These are phyloP conservation scores for Colletes collaris DNA, from an alignment of 2,888 invertebrate species.

Conservation along the genomic window DNA sequence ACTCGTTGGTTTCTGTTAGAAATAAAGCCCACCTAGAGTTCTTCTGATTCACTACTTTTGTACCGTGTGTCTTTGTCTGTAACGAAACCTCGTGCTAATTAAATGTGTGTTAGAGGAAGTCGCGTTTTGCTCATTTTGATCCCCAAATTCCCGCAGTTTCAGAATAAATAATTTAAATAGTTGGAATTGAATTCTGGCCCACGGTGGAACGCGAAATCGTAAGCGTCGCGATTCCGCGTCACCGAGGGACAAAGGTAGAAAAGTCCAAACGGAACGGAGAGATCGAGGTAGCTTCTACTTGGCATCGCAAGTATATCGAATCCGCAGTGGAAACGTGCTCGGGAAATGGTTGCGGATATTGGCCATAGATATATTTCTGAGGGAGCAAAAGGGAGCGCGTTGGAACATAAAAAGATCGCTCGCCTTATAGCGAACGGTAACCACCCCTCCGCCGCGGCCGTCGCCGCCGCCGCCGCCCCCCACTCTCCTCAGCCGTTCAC, in stretches of 20 bases:
- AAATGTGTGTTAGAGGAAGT: too few relatives aligned
- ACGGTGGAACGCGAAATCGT: too few relatives aligned
- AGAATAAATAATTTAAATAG: too few relatives aligned
- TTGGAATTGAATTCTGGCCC: too few relatives aligned
- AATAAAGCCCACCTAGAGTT: too few relatives aligned
- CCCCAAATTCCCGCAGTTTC: too few relatives aligned
- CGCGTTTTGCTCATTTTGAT: too few relatives aligned
- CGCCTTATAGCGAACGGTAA: slow-evolving; percentile 74
- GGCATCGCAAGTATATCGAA: slow-evolving; percentile 67
- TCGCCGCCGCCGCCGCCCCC: slow-evolving; percentile 23
- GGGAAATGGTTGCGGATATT: slow-evolving; percentile 79
- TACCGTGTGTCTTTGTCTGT: too few relatives aligned
- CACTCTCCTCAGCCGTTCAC: slow-evolving; percentile 47
- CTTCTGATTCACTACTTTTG: too few relatives aligned
- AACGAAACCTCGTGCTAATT: too few relatives aligned
- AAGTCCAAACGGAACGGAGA: slow-evolving; percentile 8
- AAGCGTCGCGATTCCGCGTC: slow-evolving; percentile 1
- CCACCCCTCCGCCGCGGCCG: slow-evolving; percentile 28
- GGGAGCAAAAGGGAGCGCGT: slow-evolving; percentile 78
- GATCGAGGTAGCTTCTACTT: slow-evolving; percentile 55
- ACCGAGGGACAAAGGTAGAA: not conserved
- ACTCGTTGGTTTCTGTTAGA: too few relatives aligned
- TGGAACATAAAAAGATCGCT: slow-evolving; percentile 82
- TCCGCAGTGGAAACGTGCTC: slow-evolving; percentile 72
- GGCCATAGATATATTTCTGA: slow-evolving; percentile 74